phyloP scores from a whole-genome alignment of 2,113 vertebrate genomes.

The Sialia sialis region DNA sequence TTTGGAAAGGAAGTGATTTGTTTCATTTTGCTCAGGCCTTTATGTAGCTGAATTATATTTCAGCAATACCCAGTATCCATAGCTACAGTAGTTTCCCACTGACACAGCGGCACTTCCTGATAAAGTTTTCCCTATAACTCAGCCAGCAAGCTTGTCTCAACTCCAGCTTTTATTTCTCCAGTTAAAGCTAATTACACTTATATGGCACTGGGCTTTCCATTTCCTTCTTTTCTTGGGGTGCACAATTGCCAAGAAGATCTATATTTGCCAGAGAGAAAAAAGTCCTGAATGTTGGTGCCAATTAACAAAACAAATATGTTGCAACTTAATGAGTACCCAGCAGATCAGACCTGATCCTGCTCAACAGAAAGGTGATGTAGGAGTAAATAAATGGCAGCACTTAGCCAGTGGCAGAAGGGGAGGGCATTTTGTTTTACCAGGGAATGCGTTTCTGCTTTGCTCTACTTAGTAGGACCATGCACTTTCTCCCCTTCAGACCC shows the following conservation, averaged over 20 bases:
- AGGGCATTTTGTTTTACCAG: slow-evolving; percentile 26
- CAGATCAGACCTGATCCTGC: not conserved
- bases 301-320: slow-evolving; percentile 43
- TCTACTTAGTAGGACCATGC: slow-evolving; percentile 11
- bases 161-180: slow-evolving; percentile 40
- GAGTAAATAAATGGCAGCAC: slow-evolving; percentile 6
- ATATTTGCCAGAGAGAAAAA: slow-evolving; percentile 11
- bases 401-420: not conserved
- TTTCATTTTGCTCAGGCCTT: slow-evolving; percentile 54
- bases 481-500: slow-evolving; percentile 46
- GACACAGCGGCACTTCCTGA: slow-evolving; percentile 30
- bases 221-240: slow-evolving; percentile 16
- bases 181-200: slow-evolving; percentile 35
- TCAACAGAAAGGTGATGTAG: not conserved
- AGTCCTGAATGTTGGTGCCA: slow-evolving; percentile 6
- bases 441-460: slow-evolving; percentile 7
- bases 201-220: not conserved
- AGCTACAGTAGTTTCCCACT: slow-evolving; percentile 57
- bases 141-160: slow-evolving; percentile 40
- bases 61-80: slow-evolving; percentile 61
- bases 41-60: slow-evolving; percentile 58
- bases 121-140: slow-evolving; percentile 36
- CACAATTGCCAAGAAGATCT: slow-evolving; percentile 20
- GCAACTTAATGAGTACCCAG: not conserved
- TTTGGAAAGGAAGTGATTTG: slow-evolving; percentile 59